Evolutionary conservation across 37 sponge, comb jelly and placozoan species (phyloP).

Genomic region (Cliona cf. orientalis): DNA sequence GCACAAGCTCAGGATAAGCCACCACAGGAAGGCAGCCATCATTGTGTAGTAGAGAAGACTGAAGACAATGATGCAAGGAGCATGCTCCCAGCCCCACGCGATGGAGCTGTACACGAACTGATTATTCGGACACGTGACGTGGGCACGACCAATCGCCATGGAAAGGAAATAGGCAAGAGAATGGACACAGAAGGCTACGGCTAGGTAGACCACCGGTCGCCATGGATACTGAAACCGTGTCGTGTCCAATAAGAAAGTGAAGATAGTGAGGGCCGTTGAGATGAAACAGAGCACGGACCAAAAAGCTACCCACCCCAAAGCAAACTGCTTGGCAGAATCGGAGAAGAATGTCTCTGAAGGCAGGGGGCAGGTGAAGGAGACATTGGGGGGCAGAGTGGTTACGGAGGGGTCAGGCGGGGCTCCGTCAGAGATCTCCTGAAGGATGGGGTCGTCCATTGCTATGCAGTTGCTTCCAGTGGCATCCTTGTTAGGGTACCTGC

Average conservation of each 20-base stretch:
- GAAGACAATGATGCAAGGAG: constrained; percentile 73
- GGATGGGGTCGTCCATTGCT: background rate
- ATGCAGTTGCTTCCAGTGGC: constrained; percentile 30
- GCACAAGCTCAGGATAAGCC: constrained; percentile 84
- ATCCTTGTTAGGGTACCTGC: constrained; percentile 6
- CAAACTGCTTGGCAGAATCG: constrained; percentile 50
- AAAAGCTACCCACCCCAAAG: constrained; percentile 70
- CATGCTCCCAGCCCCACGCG: constrained; percentile 60
- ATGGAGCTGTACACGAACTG: constrained; percentile 33
- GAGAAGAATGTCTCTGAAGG: constrained; percentile 44
- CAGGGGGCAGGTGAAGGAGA: constrained; percentile 28
- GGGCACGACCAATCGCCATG: constrained; percentile 43
- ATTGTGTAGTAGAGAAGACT: constrained; percentile 72
- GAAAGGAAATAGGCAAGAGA: constrained; percentile 74
- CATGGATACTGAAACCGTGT: constrained; percentile 88
- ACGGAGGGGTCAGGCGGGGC: background rate
- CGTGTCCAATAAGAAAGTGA: constrained; percentile 84
- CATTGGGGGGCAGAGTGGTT: background rate
- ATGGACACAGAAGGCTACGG: constrained; percentile 74
- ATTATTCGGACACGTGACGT: constrained; percentile 60
- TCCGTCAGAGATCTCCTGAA: background rate
- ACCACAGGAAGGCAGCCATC: constrained; percentile 87
- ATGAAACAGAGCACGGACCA: constrained; percentile 80
- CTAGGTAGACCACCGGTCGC: constrained; percentile 87
- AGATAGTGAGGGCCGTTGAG: constrained; percentile 77